Conservation (phyloP, 2,797 vertebrate genomes). For the Picus viridis region DNA sequence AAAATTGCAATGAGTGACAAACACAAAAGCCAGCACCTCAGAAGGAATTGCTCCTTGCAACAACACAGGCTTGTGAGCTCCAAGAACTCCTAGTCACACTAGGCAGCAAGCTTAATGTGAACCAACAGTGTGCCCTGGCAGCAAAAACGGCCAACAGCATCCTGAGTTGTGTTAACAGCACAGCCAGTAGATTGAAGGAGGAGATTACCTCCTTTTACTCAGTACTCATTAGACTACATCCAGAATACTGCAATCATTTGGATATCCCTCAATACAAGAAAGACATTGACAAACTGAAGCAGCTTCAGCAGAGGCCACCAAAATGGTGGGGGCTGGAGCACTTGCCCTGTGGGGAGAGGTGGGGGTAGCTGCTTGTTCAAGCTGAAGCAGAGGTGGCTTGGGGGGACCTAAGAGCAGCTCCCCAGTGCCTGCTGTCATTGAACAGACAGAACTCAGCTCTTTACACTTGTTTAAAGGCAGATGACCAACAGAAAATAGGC, state of each 20-base stretch:
- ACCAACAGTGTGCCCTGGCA: no score
- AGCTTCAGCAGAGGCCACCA: no score
- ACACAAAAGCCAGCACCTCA: neutral
- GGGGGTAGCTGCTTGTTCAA: neutral
- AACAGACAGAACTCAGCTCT: neutral
- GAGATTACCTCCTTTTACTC: no score
- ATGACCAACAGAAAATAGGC: neutral
- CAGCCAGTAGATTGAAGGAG: no score
- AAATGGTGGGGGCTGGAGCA: no score
- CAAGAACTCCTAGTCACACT: neutral
- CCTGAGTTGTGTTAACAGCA: no score
- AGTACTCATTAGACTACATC: no score
- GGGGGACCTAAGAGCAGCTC: neutral
- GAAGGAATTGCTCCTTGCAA: neutral
- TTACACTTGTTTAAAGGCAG: accelerated
- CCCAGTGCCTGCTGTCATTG: neutral
- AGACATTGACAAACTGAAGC: no score
- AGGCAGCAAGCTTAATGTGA: neutral
- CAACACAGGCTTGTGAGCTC: neutral
- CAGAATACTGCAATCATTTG: no score
- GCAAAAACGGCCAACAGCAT: no score
- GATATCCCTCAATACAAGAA: no score
- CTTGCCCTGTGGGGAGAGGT: neutral
- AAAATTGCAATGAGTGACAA: neutral
- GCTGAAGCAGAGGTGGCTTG: neutral